Conservation (phyloP, 2,888 invertebrate genomes). For the Dryobotodes eremita region DNA sequence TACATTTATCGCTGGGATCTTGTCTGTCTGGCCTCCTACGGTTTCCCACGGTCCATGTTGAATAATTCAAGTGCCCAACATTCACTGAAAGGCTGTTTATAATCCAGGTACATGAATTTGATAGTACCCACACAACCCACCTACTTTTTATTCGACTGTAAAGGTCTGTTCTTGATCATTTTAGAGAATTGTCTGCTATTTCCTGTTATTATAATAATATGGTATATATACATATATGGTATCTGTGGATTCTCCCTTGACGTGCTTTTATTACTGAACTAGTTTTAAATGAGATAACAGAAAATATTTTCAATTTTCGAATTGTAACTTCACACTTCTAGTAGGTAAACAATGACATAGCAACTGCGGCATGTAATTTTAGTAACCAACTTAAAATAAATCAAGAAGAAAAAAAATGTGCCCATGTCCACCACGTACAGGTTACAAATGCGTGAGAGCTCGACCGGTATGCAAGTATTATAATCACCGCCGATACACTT, state of each 20-base stretch:
- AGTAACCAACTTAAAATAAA: background rate
- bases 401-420: background rate
- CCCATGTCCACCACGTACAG: background rate
- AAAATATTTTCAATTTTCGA: background rate
- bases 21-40: constrained; percentile 25
- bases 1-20: constrained; percentile 26
- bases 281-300: background rate
- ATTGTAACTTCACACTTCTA: no score
- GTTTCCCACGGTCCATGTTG: constrained; percentile 51
- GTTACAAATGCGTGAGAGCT: constrained; percentile 30
- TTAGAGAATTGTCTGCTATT: background rate
- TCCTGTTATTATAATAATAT: background rate
- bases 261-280: background rate
- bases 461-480: constrained; percentile 25
- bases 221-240: no score
- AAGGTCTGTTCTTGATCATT: constrained; percentile 21
- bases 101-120: constrained; percentile 41
- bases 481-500: constrained; percentile 35
- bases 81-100: constrained; percentile 51
- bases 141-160: constrained; percentile 28
- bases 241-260: background rate
- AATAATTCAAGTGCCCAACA: constrained; percentile 57
- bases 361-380: background rate
- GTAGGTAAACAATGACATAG: background rate
- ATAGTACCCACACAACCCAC: constrained; percentile 6